A percentile compares a stretch with the other conserved stretches of the same genome.
These are phyloP conservation scores for Semicossyphus pulcher DNA, from an alignment of 2,113 vertebrate genomes.

Conservation along the genomic window DNA sequence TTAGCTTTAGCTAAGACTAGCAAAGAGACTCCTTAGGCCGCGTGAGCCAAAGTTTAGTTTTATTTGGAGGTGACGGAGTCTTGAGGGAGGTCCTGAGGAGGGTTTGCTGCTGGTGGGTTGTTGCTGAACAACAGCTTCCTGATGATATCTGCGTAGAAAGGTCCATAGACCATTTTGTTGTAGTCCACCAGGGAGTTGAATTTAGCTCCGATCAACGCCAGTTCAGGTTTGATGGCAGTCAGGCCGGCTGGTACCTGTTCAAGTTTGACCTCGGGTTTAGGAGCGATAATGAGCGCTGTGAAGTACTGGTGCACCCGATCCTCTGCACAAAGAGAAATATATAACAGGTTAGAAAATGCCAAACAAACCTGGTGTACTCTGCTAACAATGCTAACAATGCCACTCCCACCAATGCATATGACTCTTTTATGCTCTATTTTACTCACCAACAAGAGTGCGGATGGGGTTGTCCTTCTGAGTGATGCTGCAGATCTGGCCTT, in stretches of 20 bases:
- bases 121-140: constrained; percentile 88
- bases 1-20: constrained; percentile 1
- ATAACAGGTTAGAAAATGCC: constrained; percentile 9
- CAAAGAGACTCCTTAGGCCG: constrained; percentile 7
- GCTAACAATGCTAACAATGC: no score
- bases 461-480: constrained; percentile 89
- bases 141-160: constrained; percentile 92
- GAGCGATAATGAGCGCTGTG: constrained; percentile 84
- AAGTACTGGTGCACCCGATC: constrained; percentile 91
- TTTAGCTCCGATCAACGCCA: constrained; percentile 84
- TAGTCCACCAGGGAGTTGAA: constrained; percentile 90
- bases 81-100: constrained; percentile 58
- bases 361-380: background rate
- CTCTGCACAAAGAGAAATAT: constrained; percentile 79
- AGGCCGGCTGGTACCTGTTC: constrained; percentile 88
- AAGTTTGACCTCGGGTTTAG: constrained; percentile 79
- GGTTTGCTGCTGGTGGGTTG: constrained; percentile 45
- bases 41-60: constrained; percentile 14
- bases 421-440: no score
- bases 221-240: constrained; percentile 86
- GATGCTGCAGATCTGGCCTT: constrained; percentile 89
- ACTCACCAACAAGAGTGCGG: constrained; percentile 90
- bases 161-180: constrained; percentile 93
- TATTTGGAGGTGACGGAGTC: constrained; percentile 54
- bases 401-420: no score